These are phyloP conservation scores for Pseudocheirus occidentalis DNA, from an alignment of 2,797 vertebrate species.

Conservation along the genomic window DNA sequence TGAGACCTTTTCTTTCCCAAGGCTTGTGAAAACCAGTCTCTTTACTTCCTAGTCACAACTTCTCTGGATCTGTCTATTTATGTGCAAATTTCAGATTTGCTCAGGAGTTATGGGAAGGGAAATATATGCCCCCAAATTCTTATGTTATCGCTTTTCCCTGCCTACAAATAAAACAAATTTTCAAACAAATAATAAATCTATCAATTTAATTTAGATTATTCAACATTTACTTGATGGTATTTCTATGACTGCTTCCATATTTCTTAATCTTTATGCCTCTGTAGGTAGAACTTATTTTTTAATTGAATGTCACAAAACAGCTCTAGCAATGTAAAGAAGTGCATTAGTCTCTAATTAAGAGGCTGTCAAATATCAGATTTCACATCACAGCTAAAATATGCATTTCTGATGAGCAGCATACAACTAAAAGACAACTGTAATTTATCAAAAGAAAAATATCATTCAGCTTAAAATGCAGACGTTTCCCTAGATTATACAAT, in stretches of 20 bases:
- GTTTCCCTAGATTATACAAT: not conserved
- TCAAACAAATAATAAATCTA: not conserved
- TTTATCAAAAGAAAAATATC: constrained; percentile 4
- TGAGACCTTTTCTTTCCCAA: not conserved
- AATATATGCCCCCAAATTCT: not conserved
- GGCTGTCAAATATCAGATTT: not conserved
- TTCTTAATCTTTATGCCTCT: not conserved
- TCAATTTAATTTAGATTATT: not conserved
- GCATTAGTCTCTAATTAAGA: not conserved
- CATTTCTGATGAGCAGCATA: not conserved
- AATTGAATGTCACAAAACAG: not conserved
- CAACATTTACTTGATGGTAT: not conserved
- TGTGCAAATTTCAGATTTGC: not conserved
- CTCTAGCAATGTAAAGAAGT: not conserved
- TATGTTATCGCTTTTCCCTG: not conserved
- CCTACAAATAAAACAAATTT: not conserved
- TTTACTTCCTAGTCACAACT: not conserved
- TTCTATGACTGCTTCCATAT: not conserved
- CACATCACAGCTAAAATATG: not conserved
- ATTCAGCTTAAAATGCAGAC: constrained; percentile 20
- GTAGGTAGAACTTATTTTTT: not conserved
- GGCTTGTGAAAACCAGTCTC: not conserved
- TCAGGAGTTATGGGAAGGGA: not conserved
- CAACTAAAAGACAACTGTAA: constrained; percentile 3
- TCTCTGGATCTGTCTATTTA: not conserved